Evolutionary conservation across 2,113 vertebrate genomes (phyloP).

Genomic region (Mastomys coucha): DNA sequence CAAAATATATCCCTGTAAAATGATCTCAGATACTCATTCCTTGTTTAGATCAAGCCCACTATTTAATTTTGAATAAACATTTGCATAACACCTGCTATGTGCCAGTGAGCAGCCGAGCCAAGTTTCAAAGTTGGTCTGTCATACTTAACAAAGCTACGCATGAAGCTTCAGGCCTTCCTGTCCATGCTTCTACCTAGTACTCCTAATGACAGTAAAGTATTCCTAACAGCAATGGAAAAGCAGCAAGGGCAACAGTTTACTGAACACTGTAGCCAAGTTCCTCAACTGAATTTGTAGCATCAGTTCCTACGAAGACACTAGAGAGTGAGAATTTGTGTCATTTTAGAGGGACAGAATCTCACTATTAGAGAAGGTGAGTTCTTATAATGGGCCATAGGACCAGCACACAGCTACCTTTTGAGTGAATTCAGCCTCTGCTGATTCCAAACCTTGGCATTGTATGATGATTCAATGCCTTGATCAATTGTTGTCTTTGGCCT

Average conservation of each 20-base stretch:
- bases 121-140: not conserved
- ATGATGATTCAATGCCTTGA: not conserved
- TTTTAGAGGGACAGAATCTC: not conserved
- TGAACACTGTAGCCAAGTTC: not conserved
- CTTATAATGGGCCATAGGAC: not conserved
- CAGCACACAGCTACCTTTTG: not conserved
- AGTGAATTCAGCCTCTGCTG: not conserved
- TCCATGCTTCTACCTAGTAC: not conserved
- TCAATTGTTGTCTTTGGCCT: not conserved
- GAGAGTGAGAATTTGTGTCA: conserved; percentile 31
- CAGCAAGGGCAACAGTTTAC: not conserved
- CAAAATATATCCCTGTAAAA: not conserved
- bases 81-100: conserved; percentile 7
- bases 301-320: not conserved
- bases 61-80: conserved; percentile 49
- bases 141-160: not conserved
- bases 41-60: not conserved
- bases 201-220: not conserved
- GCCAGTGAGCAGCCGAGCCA: not conserved
- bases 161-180: not conserved
- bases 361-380: not conserved
- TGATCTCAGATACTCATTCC: not conserved
- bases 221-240: not conserved
- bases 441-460: not conserved
- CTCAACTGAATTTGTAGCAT: not conserved